Conservation (phyloP, 2,797 vertebrate genomes). For the Erpetoichthys calabaricus region DNA sequence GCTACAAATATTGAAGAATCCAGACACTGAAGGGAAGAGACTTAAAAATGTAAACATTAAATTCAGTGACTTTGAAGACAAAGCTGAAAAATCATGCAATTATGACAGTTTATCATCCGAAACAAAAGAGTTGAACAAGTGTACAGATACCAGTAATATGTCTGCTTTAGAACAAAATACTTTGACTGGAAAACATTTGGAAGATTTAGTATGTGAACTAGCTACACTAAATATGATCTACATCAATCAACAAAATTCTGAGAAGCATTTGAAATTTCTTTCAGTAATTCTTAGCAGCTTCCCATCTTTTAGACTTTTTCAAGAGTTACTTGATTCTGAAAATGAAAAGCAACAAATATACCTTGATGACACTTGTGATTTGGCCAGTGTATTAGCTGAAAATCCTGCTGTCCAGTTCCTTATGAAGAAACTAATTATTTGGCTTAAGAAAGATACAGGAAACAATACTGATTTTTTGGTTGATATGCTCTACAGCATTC, state of each 20-base stretch:
- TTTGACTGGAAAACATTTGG: constrained; percentile 46
- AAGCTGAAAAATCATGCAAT: constrained; percentile 13
- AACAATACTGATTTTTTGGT: constrained; percentile 63
- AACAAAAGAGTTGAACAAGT: too few species aligned
- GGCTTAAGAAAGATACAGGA: constrained; percentile 63
- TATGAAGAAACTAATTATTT: constrained; percentile 58
- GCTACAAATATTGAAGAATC: constrained; percentile 69
- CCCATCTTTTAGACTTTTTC: constrained; percentile 66
- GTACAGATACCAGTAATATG: too few species aligned
- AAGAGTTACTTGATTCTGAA: constrained; percentile 52
- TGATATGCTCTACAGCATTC: constrained; percentile 82
- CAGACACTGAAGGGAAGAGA: constrained; percentile 33
- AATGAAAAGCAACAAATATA: constrained; percentile 7
- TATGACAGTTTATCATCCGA: too few species aligned
- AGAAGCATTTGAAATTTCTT: constrained; percentile 78
- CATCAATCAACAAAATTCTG: constrained; percentile 65
- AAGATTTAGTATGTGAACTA: constrained; percentile 74
- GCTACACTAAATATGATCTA: constrained; percentile 72
- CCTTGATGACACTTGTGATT: neutral
- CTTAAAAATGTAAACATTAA: constrained; percentile 60
- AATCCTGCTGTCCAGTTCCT: constrained; percentile 73
- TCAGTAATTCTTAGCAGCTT: constrained; percentile 70
- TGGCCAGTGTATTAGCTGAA: constrained; percentile 15
- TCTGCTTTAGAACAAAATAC: neutral
- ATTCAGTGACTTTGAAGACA: constrained; percentile 49